Base-by-base conservation (phyloP, 2,888 invertebrate species). In the Ectemnius cavifrons region DNA sequence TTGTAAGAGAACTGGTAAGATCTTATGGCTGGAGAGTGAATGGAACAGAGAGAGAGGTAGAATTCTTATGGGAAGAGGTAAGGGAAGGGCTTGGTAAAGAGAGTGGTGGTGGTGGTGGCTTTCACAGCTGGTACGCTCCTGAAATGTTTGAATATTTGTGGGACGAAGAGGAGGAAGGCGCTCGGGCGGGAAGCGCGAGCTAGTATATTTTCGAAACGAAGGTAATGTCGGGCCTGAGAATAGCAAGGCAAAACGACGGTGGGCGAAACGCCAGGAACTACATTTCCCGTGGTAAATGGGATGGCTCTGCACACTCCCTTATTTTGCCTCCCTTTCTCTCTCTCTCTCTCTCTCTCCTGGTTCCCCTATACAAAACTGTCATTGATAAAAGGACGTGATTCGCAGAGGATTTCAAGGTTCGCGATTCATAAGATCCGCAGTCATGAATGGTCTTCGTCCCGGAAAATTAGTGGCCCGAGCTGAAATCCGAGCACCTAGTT, bases 151-250 rank as follows among this genome's bases (percentile, higher is more conserved):
- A 78, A 63, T 70, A 71, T 69, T 63, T 16, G 63, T 61, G 57
- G 23, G 23, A 23, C 23, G 27, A 13, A 23, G 63, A 80, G 37
- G 37, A 78, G 84, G 16, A 14, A 52, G 16, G 1, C 49, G 16
- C 0, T n/a, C 4, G 49, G 84, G 75, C 45, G 58, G 57, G 60
- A 56, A 20, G 20, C 20, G 20, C 23, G 72, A 74, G 76, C 78
- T 64, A 65, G 81, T 87, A 80, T 88, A 88, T 88, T 88, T 88
- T 86, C 79, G 85, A 86, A 85, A 86, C 87, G 80, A 78, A 85
- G 87, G 84, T 84, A 80, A 83, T 77, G 81, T 79, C 79, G 79
- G 75, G 82, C 71, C 84, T 81, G 84, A 84, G 84, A 85, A 84
- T 80, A 80, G 80, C 72, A 76, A 59, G 57, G 69, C 72, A 46